Evolutionary conservation across 2,888 invertebrate genomes (phyloP).

Genomic region (Ophioninae sp.): DNA sequence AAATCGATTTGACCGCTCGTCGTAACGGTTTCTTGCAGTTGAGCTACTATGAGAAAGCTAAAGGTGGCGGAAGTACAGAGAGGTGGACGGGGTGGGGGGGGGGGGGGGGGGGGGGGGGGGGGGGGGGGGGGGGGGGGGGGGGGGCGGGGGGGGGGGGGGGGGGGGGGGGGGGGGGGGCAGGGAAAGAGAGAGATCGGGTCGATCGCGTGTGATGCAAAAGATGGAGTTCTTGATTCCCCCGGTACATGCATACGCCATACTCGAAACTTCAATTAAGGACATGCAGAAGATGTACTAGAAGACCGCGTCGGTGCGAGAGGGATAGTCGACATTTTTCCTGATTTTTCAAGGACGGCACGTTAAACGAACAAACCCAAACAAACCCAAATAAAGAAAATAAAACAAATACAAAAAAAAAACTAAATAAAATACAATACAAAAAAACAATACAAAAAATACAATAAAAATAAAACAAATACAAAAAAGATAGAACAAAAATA

Average conservation of each 20-base stretch:
- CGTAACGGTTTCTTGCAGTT: conserved; percentile 21
- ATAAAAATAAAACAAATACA: no score
- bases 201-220: conserved; percentile 38
- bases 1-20: conserved; percentile 42
- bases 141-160: background rate
- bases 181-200: conserved; percentile 4
- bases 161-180: background rate
- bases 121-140: background rate
- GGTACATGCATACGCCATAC: conserved; percentile 28
- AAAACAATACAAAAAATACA: no score
- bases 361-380: no score
- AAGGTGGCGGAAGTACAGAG: conserved; percentile 17
- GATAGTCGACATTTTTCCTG: no score
- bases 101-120: background rate
- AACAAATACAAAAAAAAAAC: no score
- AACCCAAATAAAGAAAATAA: no score
- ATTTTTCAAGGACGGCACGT: no score
- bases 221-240: conserved; percentile 14
- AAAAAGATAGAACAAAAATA: no score
- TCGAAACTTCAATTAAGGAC: conserved; percentile 47
- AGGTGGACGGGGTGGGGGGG: no score
- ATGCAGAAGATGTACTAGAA: no score
- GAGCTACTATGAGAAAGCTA: background rate
- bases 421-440: no score
- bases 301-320: background rate